These are phyloP conservation scores for Muscicapa striata DNA, from an alignment of 2,797 vertebrate species.

Conservation along the genomic window DNA sequence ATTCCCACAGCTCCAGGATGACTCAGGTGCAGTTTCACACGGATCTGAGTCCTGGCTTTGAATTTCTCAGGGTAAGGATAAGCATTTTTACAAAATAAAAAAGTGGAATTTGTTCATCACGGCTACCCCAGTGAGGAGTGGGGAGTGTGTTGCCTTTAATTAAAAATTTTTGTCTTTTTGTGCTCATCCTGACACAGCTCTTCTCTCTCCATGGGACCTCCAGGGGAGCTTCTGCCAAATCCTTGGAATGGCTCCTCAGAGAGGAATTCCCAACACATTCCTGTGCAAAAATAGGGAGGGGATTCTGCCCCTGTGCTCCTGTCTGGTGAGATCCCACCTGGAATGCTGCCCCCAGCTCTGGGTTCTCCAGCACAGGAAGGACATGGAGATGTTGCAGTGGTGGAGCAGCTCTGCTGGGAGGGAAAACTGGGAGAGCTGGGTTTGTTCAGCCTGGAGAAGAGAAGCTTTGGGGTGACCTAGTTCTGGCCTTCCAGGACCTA, in stretches of 20 bases:
- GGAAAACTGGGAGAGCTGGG: not conserved
- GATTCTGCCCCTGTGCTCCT: not conserved
- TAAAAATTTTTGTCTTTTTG: not conserved
- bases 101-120: not conserved
- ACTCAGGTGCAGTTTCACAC: not conserved
- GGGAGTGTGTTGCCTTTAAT: not conserved
- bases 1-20: not conserved
- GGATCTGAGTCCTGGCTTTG: not conserved
- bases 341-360: not conserved
- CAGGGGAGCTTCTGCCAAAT: not conserved
- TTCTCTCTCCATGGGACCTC: rapidly evolving
- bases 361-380: not conserved
- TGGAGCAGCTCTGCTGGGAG: not conserved
- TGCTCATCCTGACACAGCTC: no score
- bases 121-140: rapidly evolving
- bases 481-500: not conserved
- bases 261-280: not conserved
- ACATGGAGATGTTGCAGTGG: rapidly evolving
- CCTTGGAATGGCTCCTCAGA: not conserved
- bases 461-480: not conserved
- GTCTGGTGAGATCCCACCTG: not conserved
- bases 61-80: not conserved
- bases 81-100: not conserved
- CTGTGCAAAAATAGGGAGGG: not conserved
- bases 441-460: not conserved